phyloP scores from a whole-genome alignment of 1,140 invertebrate species.

The Caenorhabditis latens region DNA sequence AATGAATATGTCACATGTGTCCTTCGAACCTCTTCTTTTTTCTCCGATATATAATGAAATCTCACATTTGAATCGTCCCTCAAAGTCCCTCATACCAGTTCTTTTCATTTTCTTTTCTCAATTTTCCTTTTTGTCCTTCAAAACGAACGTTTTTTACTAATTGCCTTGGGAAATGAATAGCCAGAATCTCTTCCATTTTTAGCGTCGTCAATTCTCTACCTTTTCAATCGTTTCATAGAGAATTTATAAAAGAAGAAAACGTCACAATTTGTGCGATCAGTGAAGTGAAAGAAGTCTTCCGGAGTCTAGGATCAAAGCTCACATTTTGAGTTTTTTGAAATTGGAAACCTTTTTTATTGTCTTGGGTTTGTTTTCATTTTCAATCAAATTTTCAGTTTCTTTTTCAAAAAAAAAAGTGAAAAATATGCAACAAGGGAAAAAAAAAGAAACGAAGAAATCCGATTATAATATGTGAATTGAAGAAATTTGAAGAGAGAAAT shows the following conservation, averaged over 20 bases:
- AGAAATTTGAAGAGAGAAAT: conserved; percentile 23
- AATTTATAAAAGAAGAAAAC: not conserved
- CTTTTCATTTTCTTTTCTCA: not conserved
- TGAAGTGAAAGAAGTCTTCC: conserved; percentile 30
- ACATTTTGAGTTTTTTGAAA: not conserved
- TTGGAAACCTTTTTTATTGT: not conserved
- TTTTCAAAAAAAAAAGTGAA: not conserved
- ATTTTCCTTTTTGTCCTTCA: conserved; percentile 43
- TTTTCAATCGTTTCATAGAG: no score
- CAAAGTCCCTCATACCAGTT: conserved; percentile 27
- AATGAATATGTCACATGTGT: not conserved
- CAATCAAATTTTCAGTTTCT: not conserved
- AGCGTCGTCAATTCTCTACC: not conserved
- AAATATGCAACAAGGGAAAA: not conserved
- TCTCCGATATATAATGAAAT: conserved; percentile 23
- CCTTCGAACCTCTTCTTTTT: conserved; percentile 44
- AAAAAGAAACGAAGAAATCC: conserved; percentile 26
- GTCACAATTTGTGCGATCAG: not conserved
- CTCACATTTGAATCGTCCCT: conserved; percentile 31
- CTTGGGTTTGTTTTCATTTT: not conserved
- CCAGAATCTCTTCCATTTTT: conserved; percentile 4
- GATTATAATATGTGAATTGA: conserved; percentile 46
- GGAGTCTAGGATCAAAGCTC: not conserved
- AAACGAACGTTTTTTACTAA: conserved; percentile 48
- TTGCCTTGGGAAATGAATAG: conserved; percentile 47